These are phyloP conservation scores for Nannoperca australis DNA, from an alignment of 2,797 vertebrate genomes.

Conservation along the genomic window DNA sequence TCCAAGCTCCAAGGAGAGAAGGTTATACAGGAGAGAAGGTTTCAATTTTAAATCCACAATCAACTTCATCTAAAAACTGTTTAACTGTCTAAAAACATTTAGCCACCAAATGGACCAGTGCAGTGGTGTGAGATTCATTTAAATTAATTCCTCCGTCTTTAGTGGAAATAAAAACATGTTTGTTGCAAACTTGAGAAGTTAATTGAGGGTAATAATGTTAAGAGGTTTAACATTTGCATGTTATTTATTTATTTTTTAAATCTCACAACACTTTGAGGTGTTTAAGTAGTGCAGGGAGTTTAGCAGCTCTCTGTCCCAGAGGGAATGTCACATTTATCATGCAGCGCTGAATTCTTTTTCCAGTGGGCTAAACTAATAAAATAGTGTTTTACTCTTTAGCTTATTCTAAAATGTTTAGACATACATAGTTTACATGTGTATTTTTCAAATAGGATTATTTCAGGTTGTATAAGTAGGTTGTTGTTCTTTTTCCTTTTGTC, in stretches of 20 bases:
- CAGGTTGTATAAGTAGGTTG: neutral
- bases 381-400: neutral
- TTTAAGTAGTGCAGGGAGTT: conserved; percentile 15
- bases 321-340: conserved; percentile 8
- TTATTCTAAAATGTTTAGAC: neutral
- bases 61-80: neutral
- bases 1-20: neutral
- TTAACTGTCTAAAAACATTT: neutral
- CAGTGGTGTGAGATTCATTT: neutral
- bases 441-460: neutral
- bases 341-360: neutral
- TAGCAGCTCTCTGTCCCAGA: neutral
- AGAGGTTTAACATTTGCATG: conserved; percentile 24
- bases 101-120: neutral
- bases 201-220: conserved; percentile 28
- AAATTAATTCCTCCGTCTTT: conserved; percentile 3
- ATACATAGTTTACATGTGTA: neutral
- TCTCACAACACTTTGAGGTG: conserved; percentile 3
- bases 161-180: conserved; percentile 2
- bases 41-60: neutral
- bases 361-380: neutral
- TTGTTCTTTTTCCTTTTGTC: neutral
- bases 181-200: conserved; percentile 9
- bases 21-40: neutral
- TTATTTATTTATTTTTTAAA: neutral